phyloP scores from a whole-genome alignment of 2,113 vertebrate genomes.

The Chloropsis cyanopogon region DNA sequence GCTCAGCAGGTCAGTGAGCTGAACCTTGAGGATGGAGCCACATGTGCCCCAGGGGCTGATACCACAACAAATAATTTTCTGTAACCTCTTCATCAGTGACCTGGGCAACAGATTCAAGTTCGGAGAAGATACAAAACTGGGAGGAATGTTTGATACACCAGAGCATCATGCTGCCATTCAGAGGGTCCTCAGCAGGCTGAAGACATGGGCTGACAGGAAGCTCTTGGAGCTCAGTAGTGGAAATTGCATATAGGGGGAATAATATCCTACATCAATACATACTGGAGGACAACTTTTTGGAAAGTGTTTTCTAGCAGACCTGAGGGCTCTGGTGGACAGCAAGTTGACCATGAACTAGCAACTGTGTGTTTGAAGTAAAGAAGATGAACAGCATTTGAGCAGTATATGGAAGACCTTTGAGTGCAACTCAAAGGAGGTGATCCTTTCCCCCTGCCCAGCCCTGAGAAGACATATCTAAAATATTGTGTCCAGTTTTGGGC shows the following conservation, averaged over 20 bases:
- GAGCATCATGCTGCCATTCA: not conserved
- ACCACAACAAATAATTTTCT: not conserved
- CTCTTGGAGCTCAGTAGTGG: not conserved
- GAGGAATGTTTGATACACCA: not conserved
- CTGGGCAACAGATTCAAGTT: not conserved
- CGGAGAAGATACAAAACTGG: not conserved
- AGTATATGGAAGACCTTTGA: not conserved
- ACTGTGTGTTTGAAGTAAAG: not conserved
- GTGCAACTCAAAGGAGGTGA: not conserved
- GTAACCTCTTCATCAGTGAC: not conserved
- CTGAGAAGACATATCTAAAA: not conserved
- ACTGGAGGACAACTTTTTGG: not conserved
- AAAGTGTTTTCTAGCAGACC: not conserved
- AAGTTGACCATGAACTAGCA: not conserved
- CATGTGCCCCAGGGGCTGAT: not conserved
- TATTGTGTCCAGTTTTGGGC: not conserved
- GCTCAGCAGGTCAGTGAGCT: not conserved
- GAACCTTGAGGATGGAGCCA: not conserved
- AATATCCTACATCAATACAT: not conserved
- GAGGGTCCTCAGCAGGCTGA: not conserved
- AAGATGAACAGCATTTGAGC: not conserved
- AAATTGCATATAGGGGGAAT: not conserved
- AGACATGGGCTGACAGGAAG: not conserved
- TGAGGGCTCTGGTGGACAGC: not conserved
- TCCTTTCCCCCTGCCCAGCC: not conserved